Percentiles rank a stretch among this genome's conserved stretches.
phyloP scores from a whole-genome alignment of 2,113 vertebrate genomes.

The Scatophagus argus region DNA sequence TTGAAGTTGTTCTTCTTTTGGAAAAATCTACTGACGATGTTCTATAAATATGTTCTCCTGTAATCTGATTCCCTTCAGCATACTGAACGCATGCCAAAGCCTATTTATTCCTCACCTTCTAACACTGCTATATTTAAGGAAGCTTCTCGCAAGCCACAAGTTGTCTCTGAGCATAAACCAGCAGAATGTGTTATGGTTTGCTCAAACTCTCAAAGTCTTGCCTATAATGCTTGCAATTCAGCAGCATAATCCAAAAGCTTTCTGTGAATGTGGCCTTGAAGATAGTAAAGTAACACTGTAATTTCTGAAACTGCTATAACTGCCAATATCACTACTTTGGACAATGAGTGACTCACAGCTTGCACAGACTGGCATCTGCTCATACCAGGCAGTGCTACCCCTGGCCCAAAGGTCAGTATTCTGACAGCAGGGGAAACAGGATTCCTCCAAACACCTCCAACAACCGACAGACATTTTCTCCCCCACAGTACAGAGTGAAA shows the following conservation, averaged over 20 bases:
- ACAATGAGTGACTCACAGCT: conserved; percentile 3
- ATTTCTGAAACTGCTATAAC: conserved; percentile 7
- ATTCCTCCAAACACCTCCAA: background rate
- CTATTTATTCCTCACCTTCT: conserved; percentile 69
- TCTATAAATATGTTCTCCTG: conserved; percentile 70
- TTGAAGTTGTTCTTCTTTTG: conserved; percentile 19
- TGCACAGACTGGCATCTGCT: background rate
- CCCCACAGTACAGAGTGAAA: background rate
- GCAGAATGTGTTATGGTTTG: background rate
- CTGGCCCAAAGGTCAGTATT: conserved; percentile 22
- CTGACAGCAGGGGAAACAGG: background rate
- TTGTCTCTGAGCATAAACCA: background rate
- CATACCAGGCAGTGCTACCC: background rate
- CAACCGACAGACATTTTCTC: background rate
- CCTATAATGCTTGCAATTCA: background rate
- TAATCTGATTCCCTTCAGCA: conserved; percentile 62
- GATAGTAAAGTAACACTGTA: conserved; percentile 6
- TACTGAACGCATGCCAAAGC: conserved; percentile 48
- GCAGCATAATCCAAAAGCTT: background rate
- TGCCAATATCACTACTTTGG: background rate
- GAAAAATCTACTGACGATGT: conserved; percentile 15
- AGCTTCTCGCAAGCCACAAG: conserved; percentile 6
- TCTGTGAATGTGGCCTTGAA: conserved; percentile 1
- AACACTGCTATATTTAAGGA: conserved; percentile 18
- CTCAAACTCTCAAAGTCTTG: background rate